phyloP scores from a whole-genome alignment of 2,888 invertebrate species.

The Eugnorisma glareosa region DNA sequence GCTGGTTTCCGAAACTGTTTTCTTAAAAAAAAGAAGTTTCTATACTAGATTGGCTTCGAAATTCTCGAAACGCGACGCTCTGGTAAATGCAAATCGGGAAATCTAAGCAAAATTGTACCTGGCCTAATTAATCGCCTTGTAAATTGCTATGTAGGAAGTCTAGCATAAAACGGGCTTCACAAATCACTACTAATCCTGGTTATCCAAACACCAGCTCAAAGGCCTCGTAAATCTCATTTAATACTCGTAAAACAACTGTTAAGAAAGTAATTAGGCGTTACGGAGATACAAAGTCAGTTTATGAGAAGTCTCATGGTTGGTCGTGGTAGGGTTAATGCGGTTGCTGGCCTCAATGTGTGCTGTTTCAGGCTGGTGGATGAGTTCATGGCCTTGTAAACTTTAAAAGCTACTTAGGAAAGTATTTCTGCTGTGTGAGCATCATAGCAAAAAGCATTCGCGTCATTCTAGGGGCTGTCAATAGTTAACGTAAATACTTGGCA shows the following conservation, averaged over 20 bases:
- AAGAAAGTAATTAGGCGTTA: constrained; percentile 58
- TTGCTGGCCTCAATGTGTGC: constrained; percentile 13
- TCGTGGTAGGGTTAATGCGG: constrained; percentile 34
- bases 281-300: constrained; percentile 53
- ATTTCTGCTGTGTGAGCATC: neutral
- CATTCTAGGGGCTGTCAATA: neutral
- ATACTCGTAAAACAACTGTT: constrained; percentile 54
- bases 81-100: neutral
- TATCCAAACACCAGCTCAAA: constrained; percentile 50
- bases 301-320: constrained; percentile 26
- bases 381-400: constrained; percentile 23
- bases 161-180: constrained; percentile 14
- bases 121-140: constrained; percentile 1
- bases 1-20: neutral
- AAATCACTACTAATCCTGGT: constrained; percentile 11
- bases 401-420: neutral
- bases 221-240: constrained; percentile 65
- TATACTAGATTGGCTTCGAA: neutral
- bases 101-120: neutral
- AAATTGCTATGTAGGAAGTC: constrained; percentile 6
- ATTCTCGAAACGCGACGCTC: neutral
- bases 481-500: neutral
- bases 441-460: neutral
- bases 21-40: neutral
- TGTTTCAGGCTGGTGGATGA: neutral